Base-by-base conservation (phyloP, 1,140 invertebrate genomes). In the Thalassaphorura encarpata region DNA sequence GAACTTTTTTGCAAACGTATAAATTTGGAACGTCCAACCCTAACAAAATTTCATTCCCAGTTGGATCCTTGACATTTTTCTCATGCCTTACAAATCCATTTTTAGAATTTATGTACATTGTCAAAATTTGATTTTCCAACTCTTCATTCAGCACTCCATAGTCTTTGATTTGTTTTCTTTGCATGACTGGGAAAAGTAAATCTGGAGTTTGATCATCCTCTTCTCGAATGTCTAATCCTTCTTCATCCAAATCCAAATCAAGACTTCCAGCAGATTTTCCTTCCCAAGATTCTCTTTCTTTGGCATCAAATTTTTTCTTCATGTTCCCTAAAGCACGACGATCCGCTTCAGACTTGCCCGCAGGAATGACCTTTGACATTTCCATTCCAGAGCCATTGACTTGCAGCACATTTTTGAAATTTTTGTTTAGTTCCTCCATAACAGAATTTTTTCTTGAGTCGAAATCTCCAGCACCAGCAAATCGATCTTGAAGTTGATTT, bases 21-120 rank as follows among this genome's bases (percentile, higher is more conserved):
- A 61, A 45, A 40, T 46, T 57, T 18, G 62, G 62, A 15, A 64
- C 59, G 28, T 61, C 62, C 36, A 64, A 26, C 23, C 59, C 62
- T 24, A 61, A 29, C 2, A 64, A 50, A 36, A 45, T 24, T 18
- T 64, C 57, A 29, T 31, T 53, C 11, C 43, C 36, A 5, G 28
- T 15, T 23, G n/a, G n/a, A n/a, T 42, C 52, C 28, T 54, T 51
- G 28, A 56, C 43, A 3, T 41, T 54, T 24, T 39, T 52, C 33
- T 64, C 62, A 57, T 64, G 62, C 27, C 51, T 53, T 11, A 64
- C 28, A 45, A 61, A 40, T 18, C 59, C 53, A 15, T 48, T 33
- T 3, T 52, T 31, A 3, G 56, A 47, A 40, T 54, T 50, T 1
- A 56, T 46, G 46, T 61, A 64, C 39, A 64, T 40, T 3, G 62